Conservation (phyloP, 2,113 vertebrate genomes). For the Eurystomus gularis region DNA sequence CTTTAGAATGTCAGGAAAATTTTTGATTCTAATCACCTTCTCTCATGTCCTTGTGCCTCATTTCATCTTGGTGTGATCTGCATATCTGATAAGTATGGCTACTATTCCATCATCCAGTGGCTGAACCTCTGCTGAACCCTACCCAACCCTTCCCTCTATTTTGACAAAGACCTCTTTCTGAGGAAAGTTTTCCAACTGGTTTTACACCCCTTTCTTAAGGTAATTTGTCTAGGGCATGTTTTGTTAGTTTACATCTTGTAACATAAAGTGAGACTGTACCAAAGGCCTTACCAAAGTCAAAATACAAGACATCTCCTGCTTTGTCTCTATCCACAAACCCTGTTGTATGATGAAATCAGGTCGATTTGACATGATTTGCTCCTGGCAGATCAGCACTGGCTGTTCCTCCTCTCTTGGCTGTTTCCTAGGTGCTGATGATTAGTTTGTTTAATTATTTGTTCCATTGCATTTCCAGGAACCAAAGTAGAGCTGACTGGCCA, state of each 20-base stretch:
- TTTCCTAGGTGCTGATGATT: slow-evolving; percentile 60
- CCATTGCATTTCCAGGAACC: slow-evolving; percentile 51
- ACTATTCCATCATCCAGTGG: neutral
- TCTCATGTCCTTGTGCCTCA: neutral
- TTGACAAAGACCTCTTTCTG: neutral
- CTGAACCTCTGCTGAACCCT: neutral
- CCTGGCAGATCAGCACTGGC: slow-evolving; percentile 3
- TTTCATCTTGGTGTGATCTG: neutral
- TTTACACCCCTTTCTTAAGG: neutral
- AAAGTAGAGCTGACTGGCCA: neutral
- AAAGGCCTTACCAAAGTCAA: neutral
- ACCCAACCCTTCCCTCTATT: neutral
- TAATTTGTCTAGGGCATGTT: neutral
- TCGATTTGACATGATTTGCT: slow-evolving; percentile 46
- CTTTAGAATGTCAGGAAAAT: neutral
- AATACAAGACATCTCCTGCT: neutral
- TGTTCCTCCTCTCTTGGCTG: slow-evolving; percentile 41
- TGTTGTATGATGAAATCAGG: slow-evolving; percentile 19
- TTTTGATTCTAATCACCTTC: neutral
- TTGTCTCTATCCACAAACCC: neutral
- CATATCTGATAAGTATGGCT: neutral
- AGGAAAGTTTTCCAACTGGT: neutral
- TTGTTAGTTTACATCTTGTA: neutral
- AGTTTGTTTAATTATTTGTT: slow-evolving; percentile 64
- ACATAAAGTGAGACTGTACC: neutral